phyloP scores from a whole-genome alignment of 2,888 invertebrate species.

The Bellardia pandia region DNA sequence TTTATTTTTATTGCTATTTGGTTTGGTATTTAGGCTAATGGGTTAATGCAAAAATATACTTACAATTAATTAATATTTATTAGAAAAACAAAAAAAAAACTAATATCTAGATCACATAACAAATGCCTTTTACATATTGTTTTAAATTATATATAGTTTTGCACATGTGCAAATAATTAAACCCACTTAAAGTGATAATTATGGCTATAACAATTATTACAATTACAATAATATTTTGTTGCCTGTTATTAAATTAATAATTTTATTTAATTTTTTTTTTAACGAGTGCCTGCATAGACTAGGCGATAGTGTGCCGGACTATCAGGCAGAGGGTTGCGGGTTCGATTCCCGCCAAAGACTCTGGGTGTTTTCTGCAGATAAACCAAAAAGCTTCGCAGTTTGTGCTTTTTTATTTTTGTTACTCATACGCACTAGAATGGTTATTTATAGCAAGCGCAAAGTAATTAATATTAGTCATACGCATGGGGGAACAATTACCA shows the following conservation, averaged over 20 bases:
- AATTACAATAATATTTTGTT: not conserved
- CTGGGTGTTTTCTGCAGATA: no score
- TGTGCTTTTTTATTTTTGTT: not conserved
- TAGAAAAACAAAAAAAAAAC: slow-evolving; percentile 12
- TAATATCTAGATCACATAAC: slow-evolving; percentile 15
- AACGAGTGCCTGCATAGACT: no score
- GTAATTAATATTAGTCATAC: slow-evolving; percentile 1
- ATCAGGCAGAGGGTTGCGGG: no score
- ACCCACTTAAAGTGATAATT: slow-evolving; percentile 13
- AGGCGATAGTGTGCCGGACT: no score
- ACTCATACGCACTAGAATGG: not conserved
- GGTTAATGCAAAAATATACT: slow-evolving; percentile 64
- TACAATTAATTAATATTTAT: slow-evolving; percentile 49
- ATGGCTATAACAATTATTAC: not conserved
- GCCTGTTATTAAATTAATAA: not conserved
- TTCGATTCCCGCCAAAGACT: no score
- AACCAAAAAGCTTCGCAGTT: no score
- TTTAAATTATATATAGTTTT: not conserved
- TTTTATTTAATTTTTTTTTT: not conserved
- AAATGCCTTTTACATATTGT: not conserved
- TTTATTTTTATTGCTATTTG: slow-evolving; percentile 21
- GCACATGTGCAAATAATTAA: slow-evolving; percentile 19
- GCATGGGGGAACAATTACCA: not conserved
- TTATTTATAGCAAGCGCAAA: not conserved
- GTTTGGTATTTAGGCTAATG: slow-evolving; percentile 67